Conservation (phyloP, 2,888 invertebrate genomes). For the Lepetodrilus schrolli region DNA sequence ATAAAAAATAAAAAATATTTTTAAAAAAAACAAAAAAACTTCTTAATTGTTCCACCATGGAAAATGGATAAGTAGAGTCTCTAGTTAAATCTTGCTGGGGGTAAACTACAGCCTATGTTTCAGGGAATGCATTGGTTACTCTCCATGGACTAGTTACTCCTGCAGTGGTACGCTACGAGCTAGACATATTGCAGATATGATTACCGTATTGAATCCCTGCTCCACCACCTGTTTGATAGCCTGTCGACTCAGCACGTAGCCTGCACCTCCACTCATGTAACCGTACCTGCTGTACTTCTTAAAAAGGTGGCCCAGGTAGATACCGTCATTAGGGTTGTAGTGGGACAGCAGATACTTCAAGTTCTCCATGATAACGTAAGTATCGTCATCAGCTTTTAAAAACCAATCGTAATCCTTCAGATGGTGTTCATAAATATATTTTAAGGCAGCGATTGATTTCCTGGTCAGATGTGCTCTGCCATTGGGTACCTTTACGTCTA, state of each 20-base stretch:
- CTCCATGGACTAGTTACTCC: too few relatives aligned
- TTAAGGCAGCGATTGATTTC: constrained; percentile 94
- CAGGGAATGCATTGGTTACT: too few relatives aligned
- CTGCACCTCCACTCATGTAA: constrained; percentile 76
- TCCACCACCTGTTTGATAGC: constrained; percentile 85
- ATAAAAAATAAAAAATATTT: too few relatives aligned
- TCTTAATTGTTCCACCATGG: too few relatives aligned
- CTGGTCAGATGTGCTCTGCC: constrained; percentile 93
- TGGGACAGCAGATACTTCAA: constrained; percentile 89
- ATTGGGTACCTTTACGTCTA: constrained; percentile 83
- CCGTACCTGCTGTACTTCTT: constrained; percentile 66
- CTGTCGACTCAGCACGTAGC: constrained; percentile 89
- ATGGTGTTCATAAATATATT: constrained; percentile 87
- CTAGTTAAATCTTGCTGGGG: too few relatives aligned
- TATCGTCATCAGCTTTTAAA: constrained; percentile 97
- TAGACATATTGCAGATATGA: too few relatives aligned
- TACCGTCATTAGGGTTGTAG: constrained; percentile 83
- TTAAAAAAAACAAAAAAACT: too few relatives aligned
- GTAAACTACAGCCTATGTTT: too few relatives aligned
- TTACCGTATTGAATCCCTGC: constrained; percentile 80
- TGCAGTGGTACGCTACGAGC: too few relatives aligned
- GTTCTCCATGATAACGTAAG: constrained; percentile 96
- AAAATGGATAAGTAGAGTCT: too few relatives aligned
- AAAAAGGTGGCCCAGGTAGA: constrained; percentile 82
- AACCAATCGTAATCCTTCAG: constrained; percentile 94